These are phyloP conservation scores for Drosophila sproati DNA, from an alignment of 1,140 invertebrate species.

Conservation along the genomic window DNA sequence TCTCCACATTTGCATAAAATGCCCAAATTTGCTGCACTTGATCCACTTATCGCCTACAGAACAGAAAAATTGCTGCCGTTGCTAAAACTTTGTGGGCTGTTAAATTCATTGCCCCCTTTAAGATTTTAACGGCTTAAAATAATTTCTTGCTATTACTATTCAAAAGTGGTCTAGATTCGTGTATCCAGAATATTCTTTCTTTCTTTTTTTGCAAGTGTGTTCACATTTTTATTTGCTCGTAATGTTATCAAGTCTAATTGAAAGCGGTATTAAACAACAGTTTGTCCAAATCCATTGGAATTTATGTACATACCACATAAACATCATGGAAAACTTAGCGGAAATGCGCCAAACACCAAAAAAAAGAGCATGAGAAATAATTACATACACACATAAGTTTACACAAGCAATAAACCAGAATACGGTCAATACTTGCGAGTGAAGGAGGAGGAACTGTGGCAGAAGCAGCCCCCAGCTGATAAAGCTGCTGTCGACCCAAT, in stretches of 20 bases:
- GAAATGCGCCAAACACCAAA: conserved; percentile 27
- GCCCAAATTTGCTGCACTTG: neutral
- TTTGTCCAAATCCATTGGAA: conserved; percentile 59
- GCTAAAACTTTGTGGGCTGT: neutral
- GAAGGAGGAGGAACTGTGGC: conserved; percentile 3
- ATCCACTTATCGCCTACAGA: conserved; percentile 4
- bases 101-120: neutral
- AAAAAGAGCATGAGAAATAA: conserved; percentile 28
- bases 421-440: conserved; percentile 40
- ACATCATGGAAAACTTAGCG: conserved; percentile 31
- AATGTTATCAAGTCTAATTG: conserved; percentile 49
- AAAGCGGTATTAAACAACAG: conserved; percentile 80
- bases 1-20: neutral
- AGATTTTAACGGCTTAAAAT: neutral
- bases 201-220: neutral
- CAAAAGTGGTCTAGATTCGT: neutral
- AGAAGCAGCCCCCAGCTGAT: conserved; percentile 29
- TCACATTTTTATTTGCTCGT: conserved; percentile 27
- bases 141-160: neutral
- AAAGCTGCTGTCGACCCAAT: conserved; percentile 38
- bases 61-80: neutral
- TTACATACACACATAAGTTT: conserved; percentile 25
- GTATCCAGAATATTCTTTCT: too few species aligned
- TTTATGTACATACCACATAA: conserved; percentile 56
- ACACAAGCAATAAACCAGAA: conserved; percentile 61